These are phyloP conservation scores for Platycheirus rosarum DNA, from an alignment of 2,888 invertebrate genomes.

Conservation along the genomic window DNA sequence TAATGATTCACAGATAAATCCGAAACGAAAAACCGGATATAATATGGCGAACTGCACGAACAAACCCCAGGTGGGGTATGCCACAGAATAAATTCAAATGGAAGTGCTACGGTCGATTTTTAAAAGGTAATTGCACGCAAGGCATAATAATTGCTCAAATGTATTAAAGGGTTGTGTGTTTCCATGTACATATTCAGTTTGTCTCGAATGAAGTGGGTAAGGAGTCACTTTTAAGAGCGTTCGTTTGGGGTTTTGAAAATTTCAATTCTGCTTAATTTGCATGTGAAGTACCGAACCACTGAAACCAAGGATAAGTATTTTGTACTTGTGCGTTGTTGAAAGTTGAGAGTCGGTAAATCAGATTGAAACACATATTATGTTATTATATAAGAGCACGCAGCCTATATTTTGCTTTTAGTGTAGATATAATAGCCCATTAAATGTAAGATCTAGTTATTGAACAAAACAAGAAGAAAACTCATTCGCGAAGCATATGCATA, in stretches of 20 bases:
- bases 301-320: neutral
- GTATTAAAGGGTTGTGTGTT: neutral
- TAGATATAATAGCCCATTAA: too few species aligned
- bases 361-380: neutral
- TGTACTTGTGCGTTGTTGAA: conserved; percentile 9
- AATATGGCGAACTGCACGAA: neutral
- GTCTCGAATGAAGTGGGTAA: neutral
- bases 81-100: conserved; percentile 9
- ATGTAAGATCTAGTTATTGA: too few species aligned
- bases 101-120: conserved; percentile 27
- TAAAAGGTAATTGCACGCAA: conserved; percentile 51
- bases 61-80: neutral
- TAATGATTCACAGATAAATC: conserved; percentile 45
- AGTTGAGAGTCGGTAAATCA: neutral
- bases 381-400: too few species aligned
- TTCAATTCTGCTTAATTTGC: neutral
- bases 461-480: too few species aligned
- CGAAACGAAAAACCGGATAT: conserved; percentile 7
- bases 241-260: neutral
- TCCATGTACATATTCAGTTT: neutral
- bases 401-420: too few species aligned
- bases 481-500: too few species aligned
- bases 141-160: conserved; percentile 33
- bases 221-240: neutral
- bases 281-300: neutral